Base-by-base conservation (phyloP, 92 coral and sea anemone species). In the Zoanthus sansibaricus region DNA sequence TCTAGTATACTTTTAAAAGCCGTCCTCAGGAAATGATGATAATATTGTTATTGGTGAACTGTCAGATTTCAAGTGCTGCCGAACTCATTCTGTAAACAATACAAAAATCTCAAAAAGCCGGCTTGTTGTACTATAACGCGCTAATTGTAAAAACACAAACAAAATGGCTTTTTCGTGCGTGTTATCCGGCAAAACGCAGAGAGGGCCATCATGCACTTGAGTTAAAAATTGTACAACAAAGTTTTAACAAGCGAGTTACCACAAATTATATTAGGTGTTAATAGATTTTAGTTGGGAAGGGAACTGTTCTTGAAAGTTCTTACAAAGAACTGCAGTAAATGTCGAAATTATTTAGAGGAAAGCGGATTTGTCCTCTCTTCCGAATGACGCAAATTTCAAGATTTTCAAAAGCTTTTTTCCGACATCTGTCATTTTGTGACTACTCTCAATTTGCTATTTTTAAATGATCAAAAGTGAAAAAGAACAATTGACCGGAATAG, bases 261-360 rank as follows among this genome's bases (percentile, higher is more conserved):
- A 62, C 69, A 17, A 17, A 20, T 17, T 17, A 62, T 10, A 62
- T 62, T 17, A 62, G 6, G 69, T 20, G 0, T 49, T 49, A 49
- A 20, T 62, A 16, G 69, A 16, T 62, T 62, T 62, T 17, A 17
- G 18, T 17, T 62, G 69, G 69, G 5, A 25, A 62, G 69, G 20
- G 69, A 62, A 62, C 7, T 11, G 74, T 69, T 69, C 46, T 69
- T 69, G 74, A 69, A 30, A 69, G 46, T 33, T 69, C 74, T 69
- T 69, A 11, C 30, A 69, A 18, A 8, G 14, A 11, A 13, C 74
- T 69, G 5, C 46, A 33, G 31, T 33, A 1, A 49, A 3, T 9
- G 5, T 1, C 31, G 8, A 12, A 30, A 10, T 15, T 10, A 25
- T 6, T 10, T 69, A 69, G 3, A 69, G 2, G 46, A 11, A 14